Evolutionary conservation across 1,140 invertebrate species (phyloP), one percentile per base, ranked within the genome.

Genomic region (Philotrypesis tridentata): DNA sequence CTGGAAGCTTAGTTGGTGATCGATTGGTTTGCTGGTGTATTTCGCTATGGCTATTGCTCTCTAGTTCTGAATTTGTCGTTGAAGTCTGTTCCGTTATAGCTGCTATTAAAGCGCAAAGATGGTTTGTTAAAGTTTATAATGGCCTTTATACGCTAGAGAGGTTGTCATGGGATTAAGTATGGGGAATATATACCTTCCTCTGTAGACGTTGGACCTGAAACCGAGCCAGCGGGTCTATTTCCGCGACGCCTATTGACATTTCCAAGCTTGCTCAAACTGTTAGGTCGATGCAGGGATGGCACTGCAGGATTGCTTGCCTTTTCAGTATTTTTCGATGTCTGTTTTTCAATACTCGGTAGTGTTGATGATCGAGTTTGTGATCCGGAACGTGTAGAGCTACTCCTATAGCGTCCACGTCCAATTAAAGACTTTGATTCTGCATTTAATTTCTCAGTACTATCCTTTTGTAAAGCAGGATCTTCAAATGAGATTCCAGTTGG

Each of bases 311-410:
- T 84, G 6, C 0, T 55, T 7, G 17, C 87, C 12, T 87, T 80
- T 0, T 85, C 79, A 0, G 87, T 71, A 0, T 85, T 80, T 8
- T 86, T 71, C 0, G 79, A 17, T 65, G 75, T 85, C 14, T 86
- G 17, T 87, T 84, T 63, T 89, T 72, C 43, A 23, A 86, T 83
- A 48, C 85, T 85, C 1, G 91, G 83, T 0, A 89, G 84, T 27
- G 90, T 87, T 5, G 92, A 91, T 5, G 93, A 90, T 29, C 87
- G 87, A 9, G 89, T 88, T 70, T 84, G 27, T 25, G 88, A 85
- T 43, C 84, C 60, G 73, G 88, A 85, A 33, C 86, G 82, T 25
- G 74, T 67, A 1, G 63, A 23, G 2, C 80, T 71, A 4, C 88
- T 86, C 0, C 91, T 87, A 81, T 89, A 92, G 33, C 91, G 87